Evolutionary conservation across 2,113 vertebrate species (phyloP), one percentile per base, ranked within the genome.

Genomic region (Trogon melanurus): DNA sequence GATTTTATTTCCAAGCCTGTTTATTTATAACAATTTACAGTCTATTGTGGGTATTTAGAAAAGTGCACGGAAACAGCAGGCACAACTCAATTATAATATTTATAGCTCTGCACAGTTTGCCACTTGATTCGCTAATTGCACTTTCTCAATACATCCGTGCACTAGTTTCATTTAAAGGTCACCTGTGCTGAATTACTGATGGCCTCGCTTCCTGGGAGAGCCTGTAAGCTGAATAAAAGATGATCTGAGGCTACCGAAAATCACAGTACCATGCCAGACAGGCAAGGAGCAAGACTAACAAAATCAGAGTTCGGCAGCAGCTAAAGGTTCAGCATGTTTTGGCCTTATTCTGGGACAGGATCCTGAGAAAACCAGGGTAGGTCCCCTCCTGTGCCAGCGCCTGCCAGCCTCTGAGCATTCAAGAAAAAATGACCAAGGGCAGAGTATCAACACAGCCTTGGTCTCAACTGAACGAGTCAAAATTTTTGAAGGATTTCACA

Each of bases 181-280:
- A 96, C 72, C 62, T 83, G 79, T 48, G 60, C 86, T 94, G 79
- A 57, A 72, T 87, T 88, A 86, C 45, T 19, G 41, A 89, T 0
- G 2, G 90, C 69, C 72, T 32, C 8, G 2, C 25, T 27, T 57
- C 79, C 91, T 48, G 74, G 76, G 73, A 94, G 86, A 78, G 93
- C 70, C 74, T 72, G 92, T 27, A 48, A 90, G 53, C 88, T 89
- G 85, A 96, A 95, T 79, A 94, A 97, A 97, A 97, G 61, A 88
- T 25, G 36, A 74, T 45, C 74, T 15, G 1, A 89, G n/a, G 84
- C 78, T 36, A 56, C 51, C 81, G 41, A 45, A 54, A 85, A 16
- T 13, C 57, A 32, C 3, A 53, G 73, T 8, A 32, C 51, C 1
- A 0, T 61, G 80, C 65, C 93, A 76, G 78, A 48, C 16, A 0